These are phyloP conservation scores for Heliconius aoede DNA, from an alignment of 2,888 invertebrate species.

Conservation along the genomic window DNA sequence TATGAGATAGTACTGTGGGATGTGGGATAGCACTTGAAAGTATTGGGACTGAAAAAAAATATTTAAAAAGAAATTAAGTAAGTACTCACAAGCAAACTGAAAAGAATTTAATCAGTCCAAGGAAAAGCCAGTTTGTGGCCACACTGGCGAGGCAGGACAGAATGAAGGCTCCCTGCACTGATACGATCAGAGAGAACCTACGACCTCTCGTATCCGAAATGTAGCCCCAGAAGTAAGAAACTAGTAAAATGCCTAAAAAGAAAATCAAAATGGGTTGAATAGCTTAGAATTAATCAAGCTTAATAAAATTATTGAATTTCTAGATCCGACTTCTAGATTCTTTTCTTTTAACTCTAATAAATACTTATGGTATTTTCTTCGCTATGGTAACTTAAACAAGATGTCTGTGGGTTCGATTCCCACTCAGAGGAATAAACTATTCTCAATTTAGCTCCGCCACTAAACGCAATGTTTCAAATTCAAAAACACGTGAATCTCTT, in stretches of 20 bases:
- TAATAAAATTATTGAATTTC: no score
- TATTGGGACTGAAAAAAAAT: no score
- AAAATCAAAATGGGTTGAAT: not conserved
- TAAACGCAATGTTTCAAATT: no score
- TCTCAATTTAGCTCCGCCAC: no score
- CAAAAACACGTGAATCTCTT: no score
- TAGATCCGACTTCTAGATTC: no score
- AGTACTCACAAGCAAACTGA: slow-evolving; percentile 76
- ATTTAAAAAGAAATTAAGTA: not conserved
- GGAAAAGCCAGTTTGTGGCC: slow-evolving; percentile 71
- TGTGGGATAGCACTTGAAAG: not conserved
- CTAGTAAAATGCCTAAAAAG: slow-evolving; percentile 71
- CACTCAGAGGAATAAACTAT: no score
- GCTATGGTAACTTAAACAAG: no score
- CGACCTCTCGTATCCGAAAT: slow-evolving; percentile 74
- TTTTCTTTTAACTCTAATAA: no score
- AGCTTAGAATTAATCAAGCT: no score
- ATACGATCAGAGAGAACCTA: slow-evolving; percentile 66
- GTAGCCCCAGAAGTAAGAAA: slow-evolving; percentile 77
- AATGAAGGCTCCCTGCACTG: slow-evolving; percentile 66
- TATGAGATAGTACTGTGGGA: not conserved
- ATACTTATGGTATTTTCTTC: no score
- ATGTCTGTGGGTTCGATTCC: no score
- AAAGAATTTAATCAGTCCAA: slow-evolving; percentile 71
- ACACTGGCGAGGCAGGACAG: slow-evolving; percentile 72